Evolutionary conservation across 2,797 vertebrate species (phyloP), one percentile per base, ranked within the genome.

Genomic region (Sebastes kiyomatsui): DNA sequence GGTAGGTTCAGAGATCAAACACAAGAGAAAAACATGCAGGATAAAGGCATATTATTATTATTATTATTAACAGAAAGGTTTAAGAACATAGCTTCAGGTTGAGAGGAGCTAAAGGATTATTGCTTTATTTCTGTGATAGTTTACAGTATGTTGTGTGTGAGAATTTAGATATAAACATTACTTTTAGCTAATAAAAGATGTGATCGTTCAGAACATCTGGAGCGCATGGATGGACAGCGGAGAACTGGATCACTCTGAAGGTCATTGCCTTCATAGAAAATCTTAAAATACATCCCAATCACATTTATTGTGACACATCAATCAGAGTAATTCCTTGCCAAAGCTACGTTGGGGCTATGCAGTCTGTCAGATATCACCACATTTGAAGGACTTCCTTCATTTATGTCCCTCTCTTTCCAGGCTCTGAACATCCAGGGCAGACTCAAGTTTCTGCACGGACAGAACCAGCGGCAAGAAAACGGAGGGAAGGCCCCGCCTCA

Each of bases 361-460:
- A 55, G 33, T 42, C 61, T 30, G 32, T 67, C 52, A 60, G 27
- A 61, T 52, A 14, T 25, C 1, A 33, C 14, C 18, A 62, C 25
- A 28, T 6, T 27, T 10, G 6, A 27, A 12, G 2, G 13, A 33
- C 18, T 28, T 33, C 0, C 12, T 28, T 33, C 0, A 5, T 55
- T 28, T 10, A 1, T 81, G 3, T 55, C 11, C 2, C 2, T 20
- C 13, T 8, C 46, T 49, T 13, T 22, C 0, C 85, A 97, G 97
- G 96, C 95, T 3, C 66, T 97, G 87, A 96, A 91, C 87, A 92
- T 97, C 66, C 92, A 33, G 1, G 97, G 97, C 2, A 83, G 92
- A 68, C 90, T 97, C 12, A 97, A 97, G 90, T 95, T 95, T 62
- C 94, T 97, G 22, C 94, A 92, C 0, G 96, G 96, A 6, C 96